Evolutionary conservation across 2,113 vertebrate genomes (phyloP), one percentile per base, ranked within the genome.

Genomic region (Carassius gibelio): DNA sequence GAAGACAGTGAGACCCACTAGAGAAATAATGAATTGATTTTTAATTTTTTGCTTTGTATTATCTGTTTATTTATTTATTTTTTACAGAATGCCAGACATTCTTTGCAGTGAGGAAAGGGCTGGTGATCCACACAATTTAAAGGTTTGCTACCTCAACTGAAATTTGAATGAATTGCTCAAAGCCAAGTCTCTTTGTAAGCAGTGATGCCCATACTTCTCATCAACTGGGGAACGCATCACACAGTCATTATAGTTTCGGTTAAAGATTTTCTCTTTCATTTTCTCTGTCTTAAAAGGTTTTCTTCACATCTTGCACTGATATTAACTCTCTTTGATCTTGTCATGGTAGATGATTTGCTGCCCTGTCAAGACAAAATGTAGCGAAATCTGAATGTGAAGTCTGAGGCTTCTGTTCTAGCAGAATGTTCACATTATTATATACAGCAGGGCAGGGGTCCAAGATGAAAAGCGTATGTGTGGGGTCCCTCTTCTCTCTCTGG

Each of bases 111-210:
- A 42, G 59, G 61, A 80, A 80, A 30, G 23, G 78, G n/a, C 38
- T 48, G 36, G 14, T 26, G 59, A 80, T 59, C 7, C 5, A 0
- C 21, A 81, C 64, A 69, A 81, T 81, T 81, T 69, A 66, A 68
- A 66, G 79, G 59, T 87, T 72, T 71, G 87, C 23, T 76, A 77
- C 61, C 34, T 85, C 57, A 34, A 85, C 23, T 76, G 15, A 68
- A 62, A 76, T 36, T 48, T 81, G 8, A 81, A 66, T 68, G 15
- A 79, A 79, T 72, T 5, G 75, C 48, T 50, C 34, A 77, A 77
- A 84, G 83, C 26, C 48, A 45, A 34, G 17, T 57, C 26, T 80
- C 55, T 71, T 36, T 69, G 62, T 79, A 45, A 42, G 38, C 38
- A 66, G n/a, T 13, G 68, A 79, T 71, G 21, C 64, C 21, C 19